Evolutionary conservation across 2,888 invertebrate genomes (phyloP), one percentile per base, ranked within the genome.

Genomic region (Spicauda simplicius): DNA sequence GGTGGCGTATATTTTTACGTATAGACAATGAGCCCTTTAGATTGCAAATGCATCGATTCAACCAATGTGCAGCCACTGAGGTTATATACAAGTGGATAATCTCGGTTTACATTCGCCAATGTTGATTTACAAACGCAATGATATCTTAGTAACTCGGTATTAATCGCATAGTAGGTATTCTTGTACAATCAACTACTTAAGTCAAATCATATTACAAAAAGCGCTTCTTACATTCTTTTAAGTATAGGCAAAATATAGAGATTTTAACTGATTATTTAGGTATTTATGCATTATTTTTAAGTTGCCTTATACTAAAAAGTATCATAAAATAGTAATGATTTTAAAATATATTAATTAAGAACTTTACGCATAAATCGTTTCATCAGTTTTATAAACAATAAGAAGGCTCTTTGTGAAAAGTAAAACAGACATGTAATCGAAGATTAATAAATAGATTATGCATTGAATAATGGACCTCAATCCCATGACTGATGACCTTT

Each of bases 11-110:
- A 78, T 79, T 73, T 73, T 62, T 50, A 57, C 41, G 55, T 55
- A 68, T 64, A 80, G 73, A 84, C 83, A 83, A 84, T 82, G 79
- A 76, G 79, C 77, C 73, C 76, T 75, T 84, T 77, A 74, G 79
- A 80, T 80, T 82, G 81, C 84, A 81, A 81, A 78, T 82, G 71
- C 70, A 72, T 69, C 64, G 71, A 71, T 72, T 73, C 76, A 79
- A 77, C 74, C 77, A 77, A 76, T 73, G 74, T 75, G 75, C 71
- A 71, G 77, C 75, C 67, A 72, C 71, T 73, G 72, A 76, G 76
- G 76, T 71, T 80, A 77, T 72, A 72, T 69, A 73, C 76, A 85
- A 86, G 84, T 79, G 81, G 87, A 84, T 84, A 80, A 76, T 71
- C 79, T 78, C 55, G 45, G 70, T 53, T 65, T 72, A 68, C 69